Evolutionary conservation across 1,140 invertebrate genomes (phyloP).

Genomic region (Drosophila pachea): DNA sequence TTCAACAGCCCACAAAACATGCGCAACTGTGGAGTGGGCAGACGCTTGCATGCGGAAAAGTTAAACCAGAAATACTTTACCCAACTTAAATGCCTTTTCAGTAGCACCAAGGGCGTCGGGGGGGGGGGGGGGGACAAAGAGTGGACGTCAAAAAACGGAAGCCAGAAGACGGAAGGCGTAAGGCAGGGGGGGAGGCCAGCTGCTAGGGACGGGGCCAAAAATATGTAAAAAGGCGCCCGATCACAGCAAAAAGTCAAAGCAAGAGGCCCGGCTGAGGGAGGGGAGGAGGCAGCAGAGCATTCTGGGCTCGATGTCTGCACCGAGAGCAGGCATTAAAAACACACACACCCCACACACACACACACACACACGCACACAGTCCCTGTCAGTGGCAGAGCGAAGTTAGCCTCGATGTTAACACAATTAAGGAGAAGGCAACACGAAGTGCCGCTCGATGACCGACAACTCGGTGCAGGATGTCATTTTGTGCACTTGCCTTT

Average conservation of each 20-base stretch:
- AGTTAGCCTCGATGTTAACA: slow-evolving; percentile 52
- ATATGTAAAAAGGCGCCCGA: slow-evolving; percentile 36
- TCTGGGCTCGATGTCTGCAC: slow-evolving; percentile 1
- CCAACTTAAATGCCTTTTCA: slow-evolving; percentile 54
- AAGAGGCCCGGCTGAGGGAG: slow-evolving; percentile 1
- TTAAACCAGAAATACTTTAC: slow-evolving; percentile 62
- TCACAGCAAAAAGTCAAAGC: slow-evolving; percentile 11
- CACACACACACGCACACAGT: background rate
- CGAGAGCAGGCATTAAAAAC: slow-evolving; percentile 40
- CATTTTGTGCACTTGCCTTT: slow-evolving; percentile 61
- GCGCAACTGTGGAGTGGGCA: slow-evolving; percentile 27
- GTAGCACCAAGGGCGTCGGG: slow-evolving; percentile 12
- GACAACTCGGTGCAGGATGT: slow-evolving; percentile 58
- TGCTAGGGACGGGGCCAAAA: slow-evolving; percentile 12
- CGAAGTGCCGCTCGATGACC: slow-evolving; percentile 43
- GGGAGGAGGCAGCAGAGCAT: background rate
- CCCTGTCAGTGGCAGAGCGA: background rate
- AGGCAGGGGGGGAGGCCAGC: slow-evolving; percentile 25
- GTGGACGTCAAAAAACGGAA: slow-evolving; percentile 11
- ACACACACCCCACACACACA: slow-evolving; percentile 1
- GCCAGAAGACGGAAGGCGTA: slow-evolving; percentile 27
- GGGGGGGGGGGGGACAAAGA: background rate
- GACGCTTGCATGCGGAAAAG: slow-evolving; percentile 45
- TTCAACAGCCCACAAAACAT: slow-evolving; percentile 31
- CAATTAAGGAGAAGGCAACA: slow-evolving; percentile 53